A percentile compares a stretch with the other conserved stretches of the same genome.
Evolutionary conservation across 1,140 invertebrate genomes (phyloP).

Genomic region (Scaptomyza montana): DNA sequence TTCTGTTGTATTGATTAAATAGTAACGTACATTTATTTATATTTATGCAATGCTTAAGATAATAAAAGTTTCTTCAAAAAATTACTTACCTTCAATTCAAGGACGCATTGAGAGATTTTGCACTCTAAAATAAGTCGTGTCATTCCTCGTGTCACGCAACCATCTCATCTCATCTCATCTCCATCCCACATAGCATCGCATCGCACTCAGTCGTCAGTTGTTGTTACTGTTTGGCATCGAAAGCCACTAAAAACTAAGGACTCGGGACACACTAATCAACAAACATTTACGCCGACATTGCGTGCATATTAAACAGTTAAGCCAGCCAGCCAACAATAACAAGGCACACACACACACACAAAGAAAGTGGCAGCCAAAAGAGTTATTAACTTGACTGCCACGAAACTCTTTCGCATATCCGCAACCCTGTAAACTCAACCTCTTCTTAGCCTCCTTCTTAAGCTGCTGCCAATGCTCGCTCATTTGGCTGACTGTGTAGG

Average conservation of each 20-base stretch:
- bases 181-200: not conserved
- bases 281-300: conserved; percentile 82
- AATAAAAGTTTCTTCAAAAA: too few species aligned
- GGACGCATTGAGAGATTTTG: too few species aligned
- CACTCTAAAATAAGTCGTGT: not conserved
- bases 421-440: conserved; percentile 11
- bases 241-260: conserved; percentile 79
- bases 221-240: conserved; percentile 41
- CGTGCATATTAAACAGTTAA: conserved; percentile 77
- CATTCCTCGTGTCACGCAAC: not conserved
- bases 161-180: too few species aligned
- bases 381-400: conserved; percentile 78
- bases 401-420: conserved; percentile 25
- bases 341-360: conserved; percentile 7
- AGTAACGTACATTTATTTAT: too few species aligned
- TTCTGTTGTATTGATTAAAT: too few species aligned
- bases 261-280: conserved; percentile 80
- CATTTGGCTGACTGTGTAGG: conserved; percentile 36
- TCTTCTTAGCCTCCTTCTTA: not conserved
- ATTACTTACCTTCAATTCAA: too few species aligned
- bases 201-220: not conserved
- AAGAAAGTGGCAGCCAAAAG: conserved; percentile 53
- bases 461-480: conserved; percentile 30
- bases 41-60: too few species aligned
- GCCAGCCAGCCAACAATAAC: conserved; percentile 10